Conservation (phyloP, 2,888 invertebrate species). For the Cremastinae sp. region DNA sequence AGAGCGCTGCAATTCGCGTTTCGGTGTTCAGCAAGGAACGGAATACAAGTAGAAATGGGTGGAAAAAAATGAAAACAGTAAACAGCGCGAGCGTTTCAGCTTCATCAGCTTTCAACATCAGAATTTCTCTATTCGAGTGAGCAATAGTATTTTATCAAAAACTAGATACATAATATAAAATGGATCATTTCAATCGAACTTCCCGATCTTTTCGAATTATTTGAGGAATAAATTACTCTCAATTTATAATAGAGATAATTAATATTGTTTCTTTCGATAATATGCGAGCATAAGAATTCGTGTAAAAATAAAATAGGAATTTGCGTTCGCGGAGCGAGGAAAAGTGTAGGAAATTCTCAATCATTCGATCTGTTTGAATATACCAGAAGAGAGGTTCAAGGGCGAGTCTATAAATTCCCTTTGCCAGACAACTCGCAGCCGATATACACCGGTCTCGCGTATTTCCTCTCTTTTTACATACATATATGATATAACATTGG, state of each 20-base stretch:
- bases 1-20: constrained; percentile 22
- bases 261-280: no score
- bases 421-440: constrained; percentile 24
- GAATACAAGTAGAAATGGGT: constrained; percentile 1
- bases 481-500: constrained; percentile 17
- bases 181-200: no score
- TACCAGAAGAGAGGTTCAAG: constrained; percentile 28
- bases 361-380: not conserved
- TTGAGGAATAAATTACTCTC: no score
- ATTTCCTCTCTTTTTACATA: constrained; percentile 7
- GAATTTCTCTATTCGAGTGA: no score
- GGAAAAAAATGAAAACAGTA: constrained; percentile 15
- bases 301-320: no score
- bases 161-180: no score
- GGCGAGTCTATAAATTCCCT: constrained; percentile 45
- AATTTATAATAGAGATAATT: no score
- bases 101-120: no score
- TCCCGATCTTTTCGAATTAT: no score
- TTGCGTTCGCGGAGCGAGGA: no score
- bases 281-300: no score
- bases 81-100: constrained; percentile 9
- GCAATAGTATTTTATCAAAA: no score
- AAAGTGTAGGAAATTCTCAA: constrained; percentile 1
- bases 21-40: constrained; percentile 35
- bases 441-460: constrained; percentile 22